Evolutionary conservation across 2,888 invertebrate genomes (phyloP).

Genomic region (Silvanus unidentatus): DNA sequence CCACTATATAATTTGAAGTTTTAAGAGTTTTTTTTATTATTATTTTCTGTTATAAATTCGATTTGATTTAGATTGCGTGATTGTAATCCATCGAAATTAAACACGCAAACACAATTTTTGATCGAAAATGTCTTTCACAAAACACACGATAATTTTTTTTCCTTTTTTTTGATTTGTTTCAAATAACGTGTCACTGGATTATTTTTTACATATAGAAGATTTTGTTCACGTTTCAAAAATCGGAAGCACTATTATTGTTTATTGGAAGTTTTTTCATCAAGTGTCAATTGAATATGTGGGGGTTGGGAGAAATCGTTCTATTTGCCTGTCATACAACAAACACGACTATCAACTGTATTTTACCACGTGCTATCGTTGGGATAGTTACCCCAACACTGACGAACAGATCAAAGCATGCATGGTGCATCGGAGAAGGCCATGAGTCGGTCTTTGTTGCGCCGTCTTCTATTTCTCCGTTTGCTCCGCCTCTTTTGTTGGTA

Average conservation of each 20-base stretch:
- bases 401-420: constrained; percentile 42
- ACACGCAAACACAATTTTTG: constrained; percentile 31
- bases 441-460: constrained; percentile 30
- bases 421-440: constrained; percentile 53
- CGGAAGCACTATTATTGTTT: constrained; percentile 2
- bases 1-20: background rate
- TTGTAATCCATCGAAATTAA: constrained; percentile 26
- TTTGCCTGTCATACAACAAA: background rate
- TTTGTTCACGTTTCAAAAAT: background rate
- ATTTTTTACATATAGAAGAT: background rate
- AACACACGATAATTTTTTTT: constrained; percentile 10
- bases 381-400: constrained; percentile 53
- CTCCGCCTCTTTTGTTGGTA: constrained; percentile 57
- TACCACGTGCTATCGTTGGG: constrained; percentile 53
- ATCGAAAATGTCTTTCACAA: constrained; percentile 32
- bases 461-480: constrained; percentile 50
- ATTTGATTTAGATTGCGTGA: constrained; percentile 27
- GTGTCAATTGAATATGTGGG: background rate
- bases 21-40: constrained; percentile 4
- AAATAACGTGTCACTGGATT: constrained; percentile 8
- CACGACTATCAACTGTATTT: constrained; percentile 13
- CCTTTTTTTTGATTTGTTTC: constrained; percentile 6
- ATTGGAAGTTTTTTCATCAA: constrained; percentile 2
- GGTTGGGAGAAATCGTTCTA: background rate
- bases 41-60: constrained; percentile 27